These are phyloP conservation scores for Gymnobelideus leadbeateri DNA, from an alignment of 2,113 vertebrate genomes.

Conservation along the genomic window DNA sequence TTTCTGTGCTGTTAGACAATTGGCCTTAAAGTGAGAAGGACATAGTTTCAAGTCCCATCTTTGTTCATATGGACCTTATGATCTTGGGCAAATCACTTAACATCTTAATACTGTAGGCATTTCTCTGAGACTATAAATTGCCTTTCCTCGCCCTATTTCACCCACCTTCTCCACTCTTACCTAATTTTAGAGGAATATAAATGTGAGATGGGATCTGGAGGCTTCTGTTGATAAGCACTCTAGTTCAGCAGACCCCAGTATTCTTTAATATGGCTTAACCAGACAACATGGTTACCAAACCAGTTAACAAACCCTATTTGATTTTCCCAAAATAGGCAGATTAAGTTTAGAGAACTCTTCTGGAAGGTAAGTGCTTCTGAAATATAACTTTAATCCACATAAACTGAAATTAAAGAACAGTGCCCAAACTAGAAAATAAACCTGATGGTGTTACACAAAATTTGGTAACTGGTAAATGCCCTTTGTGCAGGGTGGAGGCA, in stretches of 20 bases:
- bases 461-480: not conserved
- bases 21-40: not conserved
- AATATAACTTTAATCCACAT: not conserved
- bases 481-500: not conserved
- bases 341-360: not conserved
- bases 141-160: too few species aligned
- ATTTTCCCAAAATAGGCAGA: not conserved
- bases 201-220: not conserved
- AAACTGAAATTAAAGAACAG: constrained; percentile 21
- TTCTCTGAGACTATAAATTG: too few species aligned
- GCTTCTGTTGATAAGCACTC: not conserved
- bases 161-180: not conserved
- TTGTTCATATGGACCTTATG: not conserved
- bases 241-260: not conserved
- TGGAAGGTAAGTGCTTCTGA: not conserved
- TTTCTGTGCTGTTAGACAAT: not conserved
- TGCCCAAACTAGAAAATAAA: not conserved
- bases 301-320: not conserved
- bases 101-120: too few species aligned
- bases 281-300: not conserved
- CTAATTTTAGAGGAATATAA: not conserved
- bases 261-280: not conserved
- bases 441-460: not conserved
- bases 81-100: not conserved
- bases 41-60: not conserved